Evolutionary conservation across 1,140 invertebrate species (phyloP), one percentile per base, ranked within the genome.

Genomic region (Cardiocondyla obscurior): DNA sequence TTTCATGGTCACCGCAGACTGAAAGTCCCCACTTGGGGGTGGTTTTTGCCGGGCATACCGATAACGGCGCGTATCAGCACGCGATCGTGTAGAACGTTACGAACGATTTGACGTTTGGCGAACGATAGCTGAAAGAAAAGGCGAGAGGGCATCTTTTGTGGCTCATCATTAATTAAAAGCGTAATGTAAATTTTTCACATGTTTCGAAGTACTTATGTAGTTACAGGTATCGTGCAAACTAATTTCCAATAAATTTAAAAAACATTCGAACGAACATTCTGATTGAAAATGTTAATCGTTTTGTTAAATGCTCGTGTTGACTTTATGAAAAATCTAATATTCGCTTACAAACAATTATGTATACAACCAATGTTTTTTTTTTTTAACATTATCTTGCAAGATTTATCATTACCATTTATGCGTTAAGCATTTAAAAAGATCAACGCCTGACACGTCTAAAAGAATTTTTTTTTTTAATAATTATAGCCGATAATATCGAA

Each of bases 1-100:
- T 90, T 90, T 90, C 89, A 90, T 90, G 90, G 89, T 90, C 88
- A 90, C 86, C 82, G 82, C 88, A 88, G 86, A 88, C 82, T 57
- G 82, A 81, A 81, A 83, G 58, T 86, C 60, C 81, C 51, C 73
- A 62, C 70, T 87, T 86, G 69, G 76, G 57, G 84, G 51, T 39
- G 60, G 53, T 16, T 44, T n/a, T 83, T 25, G 55, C 55, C 33
- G 60, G 57, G 49, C 33, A 25, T 51, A 62, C 57, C 36, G 62
- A 70, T 65, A 83, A 86, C 69, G 39, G 51, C 44, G 42, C 28
- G 22, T 25, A 64, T 46, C 22, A 42, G 60, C 16, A 53, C 14
- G 60, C 74, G 74, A 69, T 79, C 74, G 46, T 46, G 44, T 39
- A 60, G 60, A 77, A 51, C 74, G 46, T 65, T 77, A n/a, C 33